Evolutionary conservation across 2,888 invertebrate genomes (phyloP), one percentile per base, ranked within the genome.

Genomic region (Tetheella fluctuosa): DNA sequence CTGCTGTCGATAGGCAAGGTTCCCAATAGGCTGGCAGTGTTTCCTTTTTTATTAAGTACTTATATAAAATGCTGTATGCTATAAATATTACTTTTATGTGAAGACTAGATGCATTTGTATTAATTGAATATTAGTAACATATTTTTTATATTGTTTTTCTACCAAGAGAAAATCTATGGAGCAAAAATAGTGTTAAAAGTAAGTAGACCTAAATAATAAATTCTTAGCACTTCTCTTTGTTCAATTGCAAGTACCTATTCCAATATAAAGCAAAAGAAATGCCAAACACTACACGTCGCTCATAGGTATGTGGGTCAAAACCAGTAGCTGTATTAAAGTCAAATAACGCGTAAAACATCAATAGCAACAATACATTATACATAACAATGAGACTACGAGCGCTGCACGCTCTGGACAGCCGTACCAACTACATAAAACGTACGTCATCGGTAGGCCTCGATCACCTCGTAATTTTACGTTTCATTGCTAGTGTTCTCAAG

Each of bases 381-480:
- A 75, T 76, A 64, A 82, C 83, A 84, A 81, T 77, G 73, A 70
- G 67, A 75, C 65, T 64, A 60, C 70, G 69, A 68, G 68, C 65
- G 65, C 64, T 68, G 68, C 74, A 74, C 72, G 77, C 78, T 73
- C 28, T 60, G 64, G 60, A 58, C 61, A 61, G 59, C 61, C 64
- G 68, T 60, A 61, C 65, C 62, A 62, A 69, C 59, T 62, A 75
- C 66, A 70, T 72, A 66, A 67, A 68, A 69, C 68, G 66, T 67
- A 79, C 77, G 74, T 80, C 78, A 74, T 74, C 76, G 76, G 77
- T 82, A 84, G 79, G 77, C 77, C 79, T 81, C 83, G 78, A 84
- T 85, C 82, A 81, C 82, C 80, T 80, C 76, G 82, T 83, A 86
- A 91, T 91, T 90, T 90, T 84, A 89, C 89, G 90, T 85, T 83